Evolutionary conservation across 64 coral and sea anemone genomes (phyloP).

Genomic region (Cladopsammia gracilis): DNA sequence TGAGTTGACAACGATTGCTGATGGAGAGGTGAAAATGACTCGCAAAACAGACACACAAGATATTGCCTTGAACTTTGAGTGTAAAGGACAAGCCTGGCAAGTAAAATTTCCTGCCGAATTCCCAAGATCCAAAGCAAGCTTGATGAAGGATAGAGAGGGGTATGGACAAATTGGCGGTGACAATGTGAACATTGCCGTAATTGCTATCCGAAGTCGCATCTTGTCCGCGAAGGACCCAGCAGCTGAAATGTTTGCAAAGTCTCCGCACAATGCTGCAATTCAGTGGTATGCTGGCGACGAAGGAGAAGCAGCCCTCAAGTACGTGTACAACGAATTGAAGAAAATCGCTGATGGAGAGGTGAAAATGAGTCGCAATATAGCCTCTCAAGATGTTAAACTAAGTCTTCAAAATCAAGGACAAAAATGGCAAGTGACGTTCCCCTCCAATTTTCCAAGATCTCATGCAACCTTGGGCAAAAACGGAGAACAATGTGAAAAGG

Average conservation of each 20-base stretch:
- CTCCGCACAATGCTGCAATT: not conserved
- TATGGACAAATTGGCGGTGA: not conserved
- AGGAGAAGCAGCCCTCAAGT: not conserved
- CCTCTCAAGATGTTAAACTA: not conserved
- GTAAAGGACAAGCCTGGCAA: not conserved
- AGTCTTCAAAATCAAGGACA: not conserved
- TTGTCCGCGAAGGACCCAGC: not conserved
- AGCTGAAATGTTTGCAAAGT: not conserved
- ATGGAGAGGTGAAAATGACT: not conserved
- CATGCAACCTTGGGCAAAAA: not conserved
- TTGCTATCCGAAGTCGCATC: not conserved
- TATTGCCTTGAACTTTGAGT: not conserved
- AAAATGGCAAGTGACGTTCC: constrained; percentile 13
- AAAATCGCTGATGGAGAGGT: not conserved
- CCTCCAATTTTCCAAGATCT: constrained; percentile 7
- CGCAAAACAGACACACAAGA: not conserved
- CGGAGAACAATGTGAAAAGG: not conserved
- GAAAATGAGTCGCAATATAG: constrained; percentile 14
- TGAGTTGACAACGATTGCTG: not conserved
- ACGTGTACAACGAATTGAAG: not conserved
- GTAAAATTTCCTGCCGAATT: not conserved
- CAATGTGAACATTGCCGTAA: not conserved
- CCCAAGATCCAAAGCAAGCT: not conserved
- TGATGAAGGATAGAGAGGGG: not conserved
- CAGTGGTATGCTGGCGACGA: constrained; percentile 19